phyloP scores from a whole-genome alignment of 2,113 vertebrate genomes.

The Trematomus loennbergii region DNA sequence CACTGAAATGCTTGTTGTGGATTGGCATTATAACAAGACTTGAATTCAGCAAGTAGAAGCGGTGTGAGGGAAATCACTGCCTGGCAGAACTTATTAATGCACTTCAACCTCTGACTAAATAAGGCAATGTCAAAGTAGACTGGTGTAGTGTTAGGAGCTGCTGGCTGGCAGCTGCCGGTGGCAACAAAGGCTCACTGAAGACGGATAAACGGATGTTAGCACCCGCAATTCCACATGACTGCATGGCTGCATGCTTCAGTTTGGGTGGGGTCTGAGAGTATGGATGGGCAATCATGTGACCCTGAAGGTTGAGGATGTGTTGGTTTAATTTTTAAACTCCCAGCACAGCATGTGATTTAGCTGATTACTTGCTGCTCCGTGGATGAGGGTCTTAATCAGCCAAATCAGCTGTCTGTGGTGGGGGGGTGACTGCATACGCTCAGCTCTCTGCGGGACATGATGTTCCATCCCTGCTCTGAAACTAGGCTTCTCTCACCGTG shows the following conservation, averaged over 20 bases:
- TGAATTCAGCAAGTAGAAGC: constrained; percentile 38
- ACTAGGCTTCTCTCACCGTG: constrained; percentile 30
- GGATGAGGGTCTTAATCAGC: constrained; percentile 39
- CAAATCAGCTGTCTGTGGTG: constrained; percentile 40
- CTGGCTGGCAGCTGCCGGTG: constrained; percentile 61
- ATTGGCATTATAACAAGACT: constrained; percentile 63
- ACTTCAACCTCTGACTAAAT: constrained; percentile 50
- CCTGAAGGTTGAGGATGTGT: constrained; percentile 13
- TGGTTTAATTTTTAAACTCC: constrained; percentile 26
- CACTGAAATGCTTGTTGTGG: constrained; percentile 60
- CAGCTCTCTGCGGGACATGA: constrained; percentile 13
- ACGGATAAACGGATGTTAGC: constrained; percentile 35
- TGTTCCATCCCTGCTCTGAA: constrained; percentile 13
- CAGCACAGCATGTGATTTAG: constrained; percentile 40
- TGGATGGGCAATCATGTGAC: constrained; percentile 39
- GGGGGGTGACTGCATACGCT: constrained; percentile 14
- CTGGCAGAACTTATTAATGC: constrained; percentile 46
- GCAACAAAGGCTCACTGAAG: constrained; percentile 41
- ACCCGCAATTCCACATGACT: constrained; percentile 50
- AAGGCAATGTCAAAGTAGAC: constrained; percentile 44
- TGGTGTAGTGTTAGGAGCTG: constrained; percentile 24
- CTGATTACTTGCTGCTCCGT: constrained; percentile 44
- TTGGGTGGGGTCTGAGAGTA: constrained; percentile 20
- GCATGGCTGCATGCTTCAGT: constrained; percentile 55
- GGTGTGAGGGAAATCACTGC: constrained; percentile 36